Percentiles rank a stretch among this genome's conserved stretches.
phyloP scores from a whole-genome alignment of 2,888 invertebrate genomes.

The Drosophila nr. fundita region DNA sequence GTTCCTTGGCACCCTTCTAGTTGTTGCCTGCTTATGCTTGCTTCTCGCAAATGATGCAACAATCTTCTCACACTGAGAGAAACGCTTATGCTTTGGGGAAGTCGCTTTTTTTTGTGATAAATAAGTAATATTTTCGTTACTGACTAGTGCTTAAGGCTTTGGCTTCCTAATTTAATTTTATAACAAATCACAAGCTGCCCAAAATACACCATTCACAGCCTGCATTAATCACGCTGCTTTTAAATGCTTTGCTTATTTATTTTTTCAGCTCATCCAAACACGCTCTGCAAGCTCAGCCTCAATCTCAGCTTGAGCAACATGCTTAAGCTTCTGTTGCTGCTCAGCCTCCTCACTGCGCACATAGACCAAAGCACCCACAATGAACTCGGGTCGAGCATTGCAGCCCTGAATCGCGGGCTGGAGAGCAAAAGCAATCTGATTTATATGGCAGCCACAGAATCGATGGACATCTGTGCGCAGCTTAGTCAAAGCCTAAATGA shows the following conservation, averaged over 20 bases:
- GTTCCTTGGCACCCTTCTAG: constrained; percentile 40
- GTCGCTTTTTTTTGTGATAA: neutral
- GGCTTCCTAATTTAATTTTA: neutral
- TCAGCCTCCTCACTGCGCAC: neutral
- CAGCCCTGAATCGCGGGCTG: constrained; percentile 34
- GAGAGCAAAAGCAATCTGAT: constrained; percentile 41
- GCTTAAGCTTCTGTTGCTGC: constrained; percentile 19
- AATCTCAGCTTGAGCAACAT: constrained; percentile 16
- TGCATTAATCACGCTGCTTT: constrained; percentile 4
- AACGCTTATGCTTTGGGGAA: neutral
- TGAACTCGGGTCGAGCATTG: constrained; percentile 27
- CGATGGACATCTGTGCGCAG: constrained; percentile 4
- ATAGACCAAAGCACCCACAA: constrained; percentile 2
- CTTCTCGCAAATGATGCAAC: constrained; percentile 29
- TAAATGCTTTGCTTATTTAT: constrained; percentile 11
- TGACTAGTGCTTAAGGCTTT: neutral
- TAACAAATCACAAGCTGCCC: neutral
- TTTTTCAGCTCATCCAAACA: constrained; percentile 17
- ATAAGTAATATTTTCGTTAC: neutral
- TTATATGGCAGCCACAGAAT: constrained; percentile 16
- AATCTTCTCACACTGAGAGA: constrained; percentile 38
- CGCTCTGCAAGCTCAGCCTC: neutral
- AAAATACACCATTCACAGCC: neutral
- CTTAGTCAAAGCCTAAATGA: constrained; percentile 20
- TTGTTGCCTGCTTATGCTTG: constrained; percentile 1